Evolutionary conservation across 2,113 vertebrate genomes (phyloP), one percentile per base, ranked within the genome.

Genomic region (Sapajus apella): DNA sequence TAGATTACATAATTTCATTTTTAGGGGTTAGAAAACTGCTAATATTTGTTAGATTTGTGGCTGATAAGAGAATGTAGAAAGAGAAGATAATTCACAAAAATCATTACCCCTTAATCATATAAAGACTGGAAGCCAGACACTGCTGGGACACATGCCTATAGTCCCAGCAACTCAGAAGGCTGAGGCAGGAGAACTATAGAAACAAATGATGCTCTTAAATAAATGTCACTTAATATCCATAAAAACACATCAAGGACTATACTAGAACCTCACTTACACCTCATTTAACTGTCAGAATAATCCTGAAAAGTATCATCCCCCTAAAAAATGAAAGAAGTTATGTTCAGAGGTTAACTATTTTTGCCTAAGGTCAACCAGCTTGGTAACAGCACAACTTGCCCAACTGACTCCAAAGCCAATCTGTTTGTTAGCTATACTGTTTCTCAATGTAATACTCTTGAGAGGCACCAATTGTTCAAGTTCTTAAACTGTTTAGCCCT

Each of bases 161-260:
- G 11, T 75, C 37, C 37, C 72, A 75, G 37, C 72, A 40, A 13
- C 37, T 75, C 5, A 37, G 11, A 23, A 75, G 37, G 37, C 72
- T 43, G 37, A 27, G 37, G 72, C 10, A 5, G 72, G 21, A 75
- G 21, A 37, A 75, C 8, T 55, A 7, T 88, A 73, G 89, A 92
- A 94, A 87, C 77, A 77, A 95, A 97, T 93, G 56, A 75, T 50
- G 12, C 27, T 76, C 40, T 75, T 87, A 75, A 88, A 50, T 47
- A 82, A 13, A 83, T 43, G 35, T 90, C 94, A 68, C 35, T 83
- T 90, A 35, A 32, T 80, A 90, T 18, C 77, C 89, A 94, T 55
- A 72, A 94, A 90, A 94, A 73, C 32, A 73, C 4, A 72, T 11
- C 89, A 40, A 64, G 27, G 10, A n/a, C 61, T 37, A 68, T 21